These are phyloP conservation scores for Copidosoma aretas DNA, from an alignment of 2,888 invertebrate genomes.

Conservation along the genomic window DNA sequence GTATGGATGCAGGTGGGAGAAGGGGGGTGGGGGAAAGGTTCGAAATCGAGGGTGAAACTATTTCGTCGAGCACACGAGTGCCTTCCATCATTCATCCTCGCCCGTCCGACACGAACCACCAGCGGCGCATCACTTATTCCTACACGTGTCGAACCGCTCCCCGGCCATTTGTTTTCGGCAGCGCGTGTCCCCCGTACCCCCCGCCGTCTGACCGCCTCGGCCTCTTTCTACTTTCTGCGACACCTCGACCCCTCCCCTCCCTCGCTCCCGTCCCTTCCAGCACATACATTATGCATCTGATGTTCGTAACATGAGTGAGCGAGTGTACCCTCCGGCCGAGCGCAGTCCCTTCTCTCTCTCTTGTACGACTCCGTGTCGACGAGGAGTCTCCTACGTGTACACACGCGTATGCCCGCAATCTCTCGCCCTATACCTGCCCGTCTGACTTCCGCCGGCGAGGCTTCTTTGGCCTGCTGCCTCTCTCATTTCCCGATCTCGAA, in stretches of 20 bases:
- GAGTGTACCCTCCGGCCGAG: slow-evolving; percentile 49
- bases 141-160: too few relatives aligned
- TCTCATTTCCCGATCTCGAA: background rate
- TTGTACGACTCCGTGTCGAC: background rate
- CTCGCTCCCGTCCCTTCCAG: background rate
- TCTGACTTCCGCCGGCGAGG: slow-evolving; percentile 8
- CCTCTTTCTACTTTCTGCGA: too few relatives aligned
- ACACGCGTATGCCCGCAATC: background rate
- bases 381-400: too few relatives aligned
- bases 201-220: background rate
- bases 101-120: too few relatives aligned
- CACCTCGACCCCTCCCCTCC: background rate
- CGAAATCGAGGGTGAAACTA: too few relatives aligned
- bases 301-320: slow-evolving; percentile 58
- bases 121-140: too few relatives aligned
- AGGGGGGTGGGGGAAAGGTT: too few relatives aligned
- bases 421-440: slow-evolving; percentile 5
- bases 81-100: too few relatives aligned
- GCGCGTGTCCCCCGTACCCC: background rate
- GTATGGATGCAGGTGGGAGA: too few relatives aligned
- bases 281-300: slow-evolving; percentile 60
- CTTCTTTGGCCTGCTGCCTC: background rate
- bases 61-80: too few relatives aligned
- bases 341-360: slow-evolving; percentile 15
- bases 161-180: background rate